phyloP scores from a whole-genome alignment of 2,797 vertebrate species.

The Rhynchonycteris naso region DNA sequence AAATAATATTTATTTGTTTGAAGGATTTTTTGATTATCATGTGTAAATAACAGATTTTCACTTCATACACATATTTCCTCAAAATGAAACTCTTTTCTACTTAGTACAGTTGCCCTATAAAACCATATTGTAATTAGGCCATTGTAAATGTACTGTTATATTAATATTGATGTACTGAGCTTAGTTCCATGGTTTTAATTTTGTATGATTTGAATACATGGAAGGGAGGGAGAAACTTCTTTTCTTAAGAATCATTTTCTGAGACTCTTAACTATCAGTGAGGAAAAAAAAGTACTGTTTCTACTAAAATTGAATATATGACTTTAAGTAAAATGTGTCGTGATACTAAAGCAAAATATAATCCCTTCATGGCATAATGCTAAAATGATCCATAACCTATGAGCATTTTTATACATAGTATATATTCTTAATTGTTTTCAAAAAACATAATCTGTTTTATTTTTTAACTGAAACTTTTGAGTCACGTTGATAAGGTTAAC shows the following conservation, averaged over 20 bases:
- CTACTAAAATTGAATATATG: constrained; percentile 52
- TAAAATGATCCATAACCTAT: neutral
- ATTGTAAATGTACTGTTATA: neutral
- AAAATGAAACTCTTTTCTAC: constrained; percentile 72
- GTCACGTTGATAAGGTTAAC: constrained; percentile 90
- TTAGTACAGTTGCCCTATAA: neutral
- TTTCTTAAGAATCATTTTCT: constrained; percentile 43
- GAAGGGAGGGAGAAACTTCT: neutral
- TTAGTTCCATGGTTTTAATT: constrained; percentile 8
- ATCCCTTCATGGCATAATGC: neutral
- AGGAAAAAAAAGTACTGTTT: constrained; percentile 11
- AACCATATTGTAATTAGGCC: neutral
- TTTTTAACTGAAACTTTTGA: constrained; percentile 86
- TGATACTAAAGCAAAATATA: constrained; percentile 57
- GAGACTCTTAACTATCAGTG: neutral
- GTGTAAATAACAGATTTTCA: constrained; percentile 53
- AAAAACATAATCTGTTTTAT: constrained; percentile 67
- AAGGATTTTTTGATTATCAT: constrained; percentile 64
- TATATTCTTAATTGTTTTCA: constrained; percentile 62
- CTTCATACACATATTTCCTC: constrained; percentile 74
- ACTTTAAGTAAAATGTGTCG: constrained; percentile 49
- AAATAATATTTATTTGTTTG: neutral
- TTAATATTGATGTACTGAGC: neutral
- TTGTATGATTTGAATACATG: neutral
- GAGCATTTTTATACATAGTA: neutral